Evolutionary conservation across 1,140 invertebrate species (phyloP), one percentile per base, ranked within the genome.

Genomic region (Sinonovacula constricta): DNA sequence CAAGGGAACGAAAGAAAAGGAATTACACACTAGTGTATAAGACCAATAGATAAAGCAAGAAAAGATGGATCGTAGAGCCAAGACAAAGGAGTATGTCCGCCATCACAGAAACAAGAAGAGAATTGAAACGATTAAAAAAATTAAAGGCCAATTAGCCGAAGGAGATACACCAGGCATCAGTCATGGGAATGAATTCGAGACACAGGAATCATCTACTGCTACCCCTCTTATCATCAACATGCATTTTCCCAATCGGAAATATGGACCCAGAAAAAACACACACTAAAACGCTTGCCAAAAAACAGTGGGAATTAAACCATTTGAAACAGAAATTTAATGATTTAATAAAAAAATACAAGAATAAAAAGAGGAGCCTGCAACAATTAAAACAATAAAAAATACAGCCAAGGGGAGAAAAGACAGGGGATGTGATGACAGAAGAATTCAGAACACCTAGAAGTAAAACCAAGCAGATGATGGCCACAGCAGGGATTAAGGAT

Each of bases 171-270:
- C 5, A 10, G 24, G 18, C 5, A 30, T 56, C 67, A 28, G 22
- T 36, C 3, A 7, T 10, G 26, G 12, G 49, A 71, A 56, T 62
- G 69, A 56, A 26, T 71, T 60, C 36, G 69, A 71, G n/a, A 60
- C 69, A n/a, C 33, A 2, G 15, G 34, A 36, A 5, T 26, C 18
- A 7, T 24, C 1, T 54, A 30, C 24, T 54, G 22, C n/a, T 22
- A 26, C 3, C 62, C 59, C 26, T 15, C 33, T 74, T 26, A 14
- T 36, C 10, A 60, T 74, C n/a, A 74, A 54, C 12, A 62, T 62
- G 60, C 30, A 0, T 14, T 74, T 74, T 74, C 70, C 59, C 33
- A 62, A 63, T 63, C 15, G 70, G 22, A 51, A 28, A 74, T 63
- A 74, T 65, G 70, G 70, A 33, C 57, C 60, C 2, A 63, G 49